phyloP scores from a whole-genome alignment of 2,797 vertebrate species.

The Anisognathus igniventris region DNA sequence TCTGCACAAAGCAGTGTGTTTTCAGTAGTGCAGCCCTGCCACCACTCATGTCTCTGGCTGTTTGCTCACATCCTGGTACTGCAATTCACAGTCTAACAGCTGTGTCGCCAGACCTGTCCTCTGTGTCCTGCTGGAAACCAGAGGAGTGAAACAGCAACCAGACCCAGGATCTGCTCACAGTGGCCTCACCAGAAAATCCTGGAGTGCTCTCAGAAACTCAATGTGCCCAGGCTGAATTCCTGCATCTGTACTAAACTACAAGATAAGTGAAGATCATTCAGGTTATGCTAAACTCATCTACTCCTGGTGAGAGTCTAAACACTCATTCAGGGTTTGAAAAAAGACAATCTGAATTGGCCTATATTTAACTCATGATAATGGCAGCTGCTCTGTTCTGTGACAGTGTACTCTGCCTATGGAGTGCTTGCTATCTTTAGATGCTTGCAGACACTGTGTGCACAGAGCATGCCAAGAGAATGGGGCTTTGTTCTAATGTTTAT shows the following conservation, averaged over 20 bases:
- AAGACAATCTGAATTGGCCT: not conserved
- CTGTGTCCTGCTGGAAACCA: not conserved
- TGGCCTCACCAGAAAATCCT: not conserved
- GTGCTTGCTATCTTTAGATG: conserved; percentile 28
- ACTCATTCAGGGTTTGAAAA: not conserved
- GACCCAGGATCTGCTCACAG: not conserved
- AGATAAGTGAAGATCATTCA: not conserved
- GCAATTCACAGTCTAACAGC: not conserved
- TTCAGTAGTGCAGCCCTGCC: not conserved
- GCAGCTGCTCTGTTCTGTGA: not conserved
- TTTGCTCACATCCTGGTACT: not conserved
- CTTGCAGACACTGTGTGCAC: not conserved
- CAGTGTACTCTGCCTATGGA: not conserved
- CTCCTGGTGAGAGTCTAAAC: not conserved
- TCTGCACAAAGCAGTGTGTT: not conserved
- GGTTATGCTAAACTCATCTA: not conserved
- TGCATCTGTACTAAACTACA: not conserved
- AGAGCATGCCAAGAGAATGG: not conserved
- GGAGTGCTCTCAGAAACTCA: not conserved
- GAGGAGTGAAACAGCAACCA: not conserved
- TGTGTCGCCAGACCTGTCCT: not conserved
- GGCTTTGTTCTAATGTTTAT: not conserved
- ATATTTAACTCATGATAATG: conserved; percentile 28
- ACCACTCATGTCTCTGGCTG: not conserved
- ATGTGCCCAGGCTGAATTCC: not conserved